Base-by-base conservation (phyloP, 1,140 invertebrate genomes). In the Penaeus indicus region DNA sequence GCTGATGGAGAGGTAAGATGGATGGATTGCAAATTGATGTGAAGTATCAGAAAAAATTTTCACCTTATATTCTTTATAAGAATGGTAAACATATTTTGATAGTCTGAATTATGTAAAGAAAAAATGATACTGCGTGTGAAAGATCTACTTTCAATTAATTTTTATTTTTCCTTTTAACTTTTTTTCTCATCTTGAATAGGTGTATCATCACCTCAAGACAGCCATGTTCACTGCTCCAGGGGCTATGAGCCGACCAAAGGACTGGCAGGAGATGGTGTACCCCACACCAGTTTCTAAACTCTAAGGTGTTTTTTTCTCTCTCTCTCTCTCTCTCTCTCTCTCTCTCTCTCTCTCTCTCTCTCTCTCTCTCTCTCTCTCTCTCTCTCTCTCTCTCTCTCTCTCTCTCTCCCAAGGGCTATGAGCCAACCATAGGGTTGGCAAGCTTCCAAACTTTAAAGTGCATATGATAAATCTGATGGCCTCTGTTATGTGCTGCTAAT, bases 1-100 rank as follows among this genome's bases (percentile, higher is more conserved):
- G 95, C 96, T 4, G 96, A 97, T 94, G 97, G 97, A 92, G 94
- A 96, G 93, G 96, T 97, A 72, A 91, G 85, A 64, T 78, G 63
- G 16, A 18, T 54, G 10, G 10, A 38, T 19, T 60, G 11, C 61
- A 21, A n/a, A 60, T 47, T 2, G 16, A 16, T 61, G 19, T n/a
- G 3, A 3, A 27, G 1, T 85, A 60, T 3, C 25, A 21, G 16
- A 32, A n/a, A n/a, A n/a, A n/a, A n/a, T n/a, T n/a, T n/a, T n/a
- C n/a, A n/a, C n/a, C n/a, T n/a, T n/a, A n/a, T n/a, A n/a, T n/a
- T 11, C 54, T 54, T 54, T 13, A 54, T 54, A 54, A 16, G 11
- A 13, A 54, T 54, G 11, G 38, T 32, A 42, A 42, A 42, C 38
- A 42, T 42, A 42, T 42, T 42, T 42, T 4, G 38, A 42, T 42